Conservation (phyloP, 2,113 vertebrate genomes). For the Uria aalge region DNA sequence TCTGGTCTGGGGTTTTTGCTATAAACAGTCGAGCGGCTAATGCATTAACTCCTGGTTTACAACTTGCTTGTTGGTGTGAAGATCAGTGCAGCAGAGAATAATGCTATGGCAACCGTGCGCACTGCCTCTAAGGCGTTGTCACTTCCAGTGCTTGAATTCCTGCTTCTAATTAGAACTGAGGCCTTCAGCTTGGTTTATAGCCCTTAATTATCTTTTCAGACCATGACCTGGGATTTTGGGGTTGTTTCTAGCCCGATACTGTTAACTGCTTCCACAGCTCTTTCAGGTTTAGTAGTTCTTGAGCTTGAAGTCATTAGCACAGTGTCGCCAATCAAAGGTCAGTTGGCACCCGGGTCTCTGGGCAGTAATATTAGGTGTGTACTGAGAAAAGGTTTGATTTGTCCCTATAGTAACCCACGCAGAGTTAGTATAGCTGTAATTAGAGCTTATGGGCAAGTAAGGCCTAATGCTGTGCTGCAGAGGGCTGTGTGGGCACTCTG, state of each 20-base stretch:
- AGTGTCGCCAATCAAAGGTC: background rate
- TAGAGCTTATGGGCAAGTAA: background rate
- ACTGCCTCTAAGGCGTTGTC: background rate
- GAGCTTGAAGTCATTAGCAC: background rate
- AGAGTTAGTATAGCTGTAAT: background rate
- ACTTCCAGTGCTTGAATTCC: background rate
- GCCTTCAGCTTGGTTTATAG: background rate
- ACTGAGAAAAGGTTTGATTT: background rate
- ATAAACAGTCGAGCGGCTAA: background rate
- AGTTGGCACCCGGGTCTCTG: fast-evolving
- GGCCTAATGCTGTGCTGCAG: background rate
- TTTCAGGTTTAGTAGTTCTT: background rate
- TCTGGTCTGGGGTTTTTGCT: background rate
- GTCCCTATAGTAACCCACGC: background rate
- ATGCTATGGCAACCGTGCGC: background rate
- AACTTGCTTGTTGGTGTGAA: background rate
- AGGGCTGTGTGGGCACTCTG: background rate
- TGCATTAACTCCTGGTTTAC: background rate
- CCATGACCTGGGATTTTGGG: background rate
- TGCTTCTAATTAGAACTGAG: background rate
- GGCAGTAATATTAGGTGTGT: background rate
- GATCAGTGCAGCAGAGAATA: background rate
- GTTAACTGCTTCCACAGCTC: background rate
- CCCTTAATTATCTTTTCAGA: conserved; percentile 10
- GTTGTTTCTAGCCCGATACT: background rate